Conservation (phyloP, 2,888 invertebrate genomes). For the Acanthopleura granulata region DNA sequence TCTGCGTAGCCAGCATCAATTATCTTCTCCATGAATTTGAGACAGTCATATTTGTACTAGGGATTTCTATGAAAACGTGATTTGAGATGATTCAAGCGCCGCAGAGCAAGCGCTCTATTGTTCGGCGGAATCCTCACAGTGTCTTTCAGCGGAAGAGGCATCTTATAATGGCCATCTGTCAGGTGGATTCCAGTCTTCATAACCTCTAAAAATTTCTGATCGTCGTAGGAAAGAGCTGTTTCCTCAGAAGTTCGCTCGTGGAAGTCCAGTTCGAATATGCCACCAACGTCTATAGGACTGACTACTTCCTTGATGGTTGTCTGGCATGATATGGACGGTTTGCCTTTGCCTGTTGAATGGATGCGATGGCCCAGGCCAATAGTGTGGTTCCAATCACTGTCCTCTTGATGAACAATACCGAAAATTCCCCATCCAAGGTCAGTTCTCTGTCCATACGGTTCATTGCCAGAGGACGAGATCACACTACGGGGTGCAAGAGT, state of each 20-base stretch:
- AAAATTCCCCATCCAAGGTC: constrained; percentile 35
- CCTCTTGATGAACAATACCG: constrained; percentile 26
- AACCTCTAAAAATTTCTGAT: background rate
- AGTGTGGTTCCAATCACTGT: too few species aligned
- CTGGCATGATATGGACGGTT: too few species aligned
- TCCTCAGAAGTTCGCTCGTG: background rate
- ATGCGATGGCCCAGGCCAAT: too few species aligned
- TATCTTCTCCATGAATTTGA: constrained; percentile 24
- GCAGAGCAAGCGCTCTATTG: constrained; percentile 24
- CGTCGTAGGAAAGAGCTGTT: background rate
- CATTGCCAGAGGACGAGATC: too few species aligned
- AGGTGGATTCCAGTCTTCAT: background rate
- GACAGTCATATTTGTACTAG: constrained; percentile 15
- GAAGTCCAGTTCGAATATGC: background rate
- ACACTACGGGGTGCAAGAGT: constrained; percentile 29
- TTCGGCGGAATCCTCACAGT: constrained; percentile 19
- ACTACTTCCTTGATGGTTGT: background rate
- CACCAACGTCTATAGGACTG: background rate
- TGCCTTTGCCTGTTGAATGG: too few species aligned
- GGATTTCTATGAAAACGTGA: constrained; percentile 17
- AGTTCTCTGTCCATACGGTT: constrained; percentile 21
- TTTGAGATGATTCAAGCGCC: constrained; percentile 19
- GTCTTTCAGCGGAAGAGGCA: constrained; percentile 22
- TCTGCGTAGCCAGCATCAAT: constrained; percentile 1
- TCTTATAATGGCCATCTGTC: background rate